Evolutionary conservation across 2,888 invertebrate species (phyloP), one percentile per base, ranked within the genome.

Genomic region (Ophion ventricosus): DNA sequence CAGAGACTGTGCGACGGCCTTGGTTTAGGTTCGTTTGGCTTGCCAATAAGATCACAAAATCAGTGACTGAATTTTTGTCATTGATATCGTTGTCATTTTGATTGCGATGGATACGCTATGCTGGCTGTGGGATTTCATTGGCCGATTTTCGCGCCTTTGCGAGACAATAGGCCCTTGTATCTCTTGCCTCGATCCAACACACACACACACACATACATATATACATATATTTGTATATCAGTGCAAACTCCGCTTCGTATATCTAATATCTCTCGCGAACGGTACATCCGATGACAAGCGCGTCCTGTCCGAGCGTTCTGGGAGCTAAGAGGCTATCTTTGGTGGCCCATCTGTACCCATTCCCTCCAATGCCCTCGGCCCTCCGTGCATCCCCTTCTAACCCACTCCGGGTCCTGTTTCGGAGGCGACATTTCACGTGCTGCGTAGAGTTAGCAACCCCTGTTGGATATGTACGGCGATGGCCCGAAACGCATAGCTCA

Each of bases 281-380:
- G 81, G 83, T 84, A 84, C 82, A 83, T 81, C 83, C 86, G 83
- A 85, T 85, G 85, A 87, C 86, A 86, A 84, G 83, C 88, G 86
- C 87, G 89, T 90, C 89, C 90, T 89, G 90, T 87, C 88, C 90
- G 86, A 89, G 83, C 74, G 84, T 74, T 80, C 83, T 70, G 67
- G 88, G 86, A 86, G 86, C 90, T 88, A 89, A 87, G 84, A 87
- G 88, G 87, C 88, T 91, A 92, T 92, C 91, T 88, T 78, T 35
- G 87, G 72, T 85, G 89, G 88, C 87, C 90, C 89, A 91, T 91
- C 91, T 90, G 70, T 66, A 86, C 86, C 86, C 81, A 81, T 54
- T 56, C 66, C 83, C 78, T 81, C 66, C 69, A 63, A 29, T 29
- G 29, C 56, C 56, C 29, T 63, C 64, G 17, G 49, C 49, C 49